Evolutionary conservation across 2,888 invertebrate species (phyloP), one percentile per base, ranked within the genome.

Genomic region (Macroteleia sp.): DNA sequence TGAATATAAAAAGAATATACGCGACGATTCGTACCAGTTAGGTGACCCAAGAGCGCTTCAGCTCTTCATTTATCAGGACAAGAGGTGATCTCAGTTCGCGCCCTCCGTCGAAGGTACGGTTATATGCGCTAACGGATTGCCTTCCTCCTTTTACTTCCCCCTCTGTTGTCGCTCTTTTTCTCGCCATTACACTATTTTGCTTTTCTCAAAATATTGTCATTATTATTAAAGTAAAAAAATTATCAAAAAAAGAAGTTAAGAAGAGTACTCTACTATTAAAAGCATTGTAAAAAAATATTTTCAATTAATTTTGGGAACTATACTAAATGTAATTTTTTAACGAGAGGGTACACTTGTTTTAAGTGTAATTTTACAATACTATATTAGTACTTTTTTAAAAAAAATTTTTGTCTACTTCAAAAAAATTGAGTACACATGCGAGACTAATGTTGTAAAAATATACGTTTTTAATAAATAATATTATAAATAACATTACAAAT

Each of bases 51-150:
- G 69, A 25, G 41, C 25, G 64, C 52, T 67, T 42, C 64, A 59
- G 42, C 57, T 75, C 50, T 54, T 69, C 85, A 83, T 85, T 85
- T 82, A 83, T 82, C 75, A 81, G 83, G 82, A 85, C 82, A 82
- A 82, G 86, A 87, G 86, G 85, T 86, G 86, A 88, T 86, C 86
- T 85, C 82, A 82, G 87, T 86, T 88, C 87, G 87, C 87, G 86
- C 88, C 88, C 88, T 87, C 85, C 80, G 83, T 79, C 77, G 78
- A 83, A 86, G 85, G 83, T 86, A 87, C 87, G 87, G 87, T 87
- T 87, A 87, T 85, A 82, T 71, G 82, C 78, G 78, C 80, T 84
- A 84, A 84, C 83, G 83, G 84, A 84, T 81, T 75, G 77, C 67
- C 74, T 77, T 78, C 80, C 77, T 75, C 67, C 77, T 71, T 64